These are phyloP conservation scores for Reinhardtius hippoglossoides DNA, from an alignment of 2,113 vertebrate species.

Conservation along the genomic window DNA sequence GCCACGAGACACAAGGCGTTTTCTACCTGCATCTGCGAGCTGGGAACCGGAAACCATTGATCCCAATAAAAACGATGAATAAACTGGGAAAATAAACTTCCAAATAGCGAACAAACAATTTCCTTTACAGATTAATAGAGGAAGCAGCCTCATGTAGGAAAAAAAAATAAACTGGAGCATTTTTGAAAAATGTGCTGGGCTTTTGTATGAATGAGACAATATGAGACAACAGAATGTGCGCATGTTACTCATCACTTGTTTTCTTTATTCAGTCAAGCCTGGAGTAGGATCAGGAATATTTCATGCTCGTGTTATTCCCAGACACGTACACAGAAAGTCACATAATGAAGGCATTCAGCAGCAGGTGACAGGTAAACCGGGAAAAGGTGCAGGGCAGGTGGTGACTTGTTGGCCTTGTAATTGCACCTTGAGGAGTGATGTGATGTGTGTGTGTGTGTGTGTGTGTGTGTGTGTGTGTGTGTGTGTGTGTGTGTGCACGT, in stretches of 20 bases:
- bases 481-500: not conserved
- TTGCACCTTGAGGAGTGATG: slow-evolving; percentile 60
- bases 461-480: not conserved
- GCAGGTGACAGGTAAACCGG: slow-evolving; percentile 59
- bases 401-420: slow-evolving; percentile 48
- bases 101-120: slow-evolving; percentile 29
- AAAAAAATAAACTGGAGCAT: not conserved
- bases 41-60: slow-evolving; percentile 17
- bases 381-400: slow-evolving; percentile 32
- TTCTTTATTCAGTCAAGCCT: not conserved
- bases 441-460: not conserved
- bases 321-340: slow-evolving; percentile 14
- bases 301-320: not conserved
- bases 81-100: slow-evolving; percentile 13
- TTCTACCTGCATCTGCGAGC: slow-evolving; percentile 2
- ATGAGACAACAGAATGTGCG: not conserved
- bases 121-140: not conserved
- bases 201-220: not conserved
- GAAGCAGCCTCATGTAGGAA: not conserved
- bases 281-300: not conserved
- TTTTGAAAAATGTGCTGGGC: not conserved
- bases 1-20: slow-evolving; percentile 17
- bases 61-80: slow-evolving; percentile 43
- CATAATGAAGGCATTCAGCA: slow-evolving; percentile 60
- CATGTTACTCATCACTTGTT: not conserved